These are phyloP conservation scores for Fistularia tabacaria DNA, from an alignment of 2,797 vertebrate species.

Conservation along the genomic window DNA sequence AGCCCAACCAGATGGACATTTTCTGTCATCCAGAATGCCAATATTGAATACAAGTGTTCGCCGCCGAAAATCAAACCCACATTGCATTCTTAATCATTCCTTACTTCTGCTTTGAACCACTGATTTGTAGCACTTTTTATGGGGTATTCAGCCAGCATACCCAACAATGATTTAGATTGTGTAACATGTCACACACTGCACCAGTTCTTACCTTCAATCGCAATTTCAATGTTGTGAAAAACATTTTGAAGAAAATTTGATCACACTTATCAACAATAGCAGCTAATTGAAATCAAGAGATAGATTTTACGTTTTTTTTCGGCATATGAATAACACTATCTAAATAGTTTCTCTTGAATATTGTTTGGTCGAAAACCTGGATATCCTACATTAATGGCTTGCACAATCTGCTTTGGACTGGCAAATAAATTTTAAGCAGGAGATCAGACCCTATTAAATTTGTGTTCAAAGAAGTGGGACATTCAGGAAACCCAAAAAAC, in stretches of 20 bases:
- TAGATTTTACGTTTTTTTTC: background rate
- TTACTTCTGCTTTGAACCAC: constrained; percentile 54
- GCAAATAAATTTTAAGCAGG: constrained; percentile 15
- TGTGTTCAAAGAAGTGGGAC: constrained; percentile 24
- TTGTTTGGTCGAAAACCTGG: constrained; percentile 2
- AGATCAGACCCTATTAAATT: constrained; percentile 10
- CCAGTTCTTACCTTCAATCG: constrained; percentile 38
- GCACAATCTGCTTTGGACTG: constrained; percentile 11
- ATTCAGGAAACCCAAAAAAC: constrained; percentile 16
- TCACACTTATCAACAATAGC: too few relatives aligned
- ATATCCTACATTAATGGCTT: constrained; percentile 5
- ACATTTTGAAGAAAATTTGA: too few relatives aligned
- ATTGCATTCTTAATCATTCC: constrained; percentile 46
- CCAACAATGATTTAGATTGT: constrained; percentile 60
- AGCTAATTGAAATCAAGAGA: too few relatives aligned
- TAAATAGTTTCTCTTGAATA: constrained; percentile 8
- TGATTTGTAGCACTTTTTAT: constrained; percentile 61
- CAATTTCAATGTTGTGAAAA: too few relatives aligned
- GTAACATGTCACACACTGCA: constrained; percentile 38
- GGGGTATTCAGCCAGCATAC: constrained; percentile 27
- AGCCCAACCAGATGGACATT: constrained; percentile 20
- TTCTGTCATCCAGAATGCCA: constrained; percentile 27
- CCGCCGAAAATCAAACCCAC: constrained; percentile 36
- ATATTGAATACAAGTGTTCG: constrained; percentile 26
- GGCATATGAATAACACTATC: background rate